A percentile compares a stretch with the other conserved stretches of the same genome.
Evolutionary conservation across 1,140 invertebrate species (phyloP).

Genomic region (Helicorthomorpha holstii): DNA sequence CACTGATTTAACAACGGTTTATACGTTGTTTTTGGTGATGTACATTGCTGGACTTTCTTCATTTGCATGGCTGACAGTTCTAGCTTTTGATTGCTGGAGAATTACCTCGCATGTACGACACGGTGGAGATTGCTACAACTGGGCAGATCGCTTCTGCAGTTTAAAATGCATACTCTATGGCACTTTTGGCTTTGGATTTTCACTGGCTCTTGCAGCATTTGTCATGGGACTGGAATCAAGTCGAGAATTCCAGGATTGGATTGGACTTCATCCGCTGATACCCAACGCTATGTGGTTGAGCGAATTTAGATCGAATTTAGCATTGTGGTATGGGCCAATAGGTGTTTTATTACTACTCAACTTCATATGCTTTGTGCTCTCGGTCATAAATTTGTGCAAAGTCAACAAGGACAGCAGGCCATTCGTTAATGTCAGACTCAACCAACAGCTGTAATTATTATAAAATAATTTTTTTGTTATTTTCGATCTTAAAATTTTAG

Average conservation of each 20-base stretch:
- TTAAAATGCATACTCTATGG: conserved; percentile 14
- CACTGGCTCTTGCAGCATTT: conserved; percentile 16
- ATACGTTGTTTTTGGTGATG: conserved; percentile 17
- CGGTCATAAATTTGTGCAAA: conserved; percentile 21
- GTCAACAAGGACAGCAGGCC: neutral
- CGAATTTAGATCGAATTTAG: conserved; percentile 20
- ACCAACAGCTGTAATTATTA: conserved; percentile 6
- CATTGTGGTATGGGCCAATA: conserved; percentile 25
- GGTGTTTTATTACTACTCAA: conserved; percentile 23
- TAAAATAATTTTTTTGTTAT: no score
- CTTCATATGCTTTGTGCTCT: conserved; percentile 21
- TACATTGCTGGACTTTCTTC: conserved; percentile 31
- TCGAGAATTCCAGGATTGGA: conserved; percentile 2
- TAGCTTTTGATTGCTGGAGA: conserved; percentile 21
- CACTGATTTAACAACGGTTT: neutral
- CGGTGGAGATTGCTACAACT: neutral
- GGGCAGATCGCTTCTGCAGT: neutral
- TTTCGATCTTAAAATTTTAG: no score
- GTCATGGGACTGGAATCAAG: conserved; percentile 17
- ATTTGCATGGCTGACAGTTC: conserved; percentile 31
- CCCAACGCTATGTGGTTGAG: conserved; percentile 25
- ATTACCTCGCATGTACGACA: conserved; percentile 9
- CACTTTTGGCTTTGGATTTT: conserved; percentile 22
- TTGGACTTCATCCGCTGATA: conserved; percentile 17
- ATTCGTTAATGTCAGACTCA: conserved; percentile 5